A percentile compares a stretch with the other conserved stretches of the same genome.
These are phyloP conservation scores for Neomonachus schauinslandi DNA, from an alignment of 2,113 vertebrate species.

Conservation along the genomic window DNA sequence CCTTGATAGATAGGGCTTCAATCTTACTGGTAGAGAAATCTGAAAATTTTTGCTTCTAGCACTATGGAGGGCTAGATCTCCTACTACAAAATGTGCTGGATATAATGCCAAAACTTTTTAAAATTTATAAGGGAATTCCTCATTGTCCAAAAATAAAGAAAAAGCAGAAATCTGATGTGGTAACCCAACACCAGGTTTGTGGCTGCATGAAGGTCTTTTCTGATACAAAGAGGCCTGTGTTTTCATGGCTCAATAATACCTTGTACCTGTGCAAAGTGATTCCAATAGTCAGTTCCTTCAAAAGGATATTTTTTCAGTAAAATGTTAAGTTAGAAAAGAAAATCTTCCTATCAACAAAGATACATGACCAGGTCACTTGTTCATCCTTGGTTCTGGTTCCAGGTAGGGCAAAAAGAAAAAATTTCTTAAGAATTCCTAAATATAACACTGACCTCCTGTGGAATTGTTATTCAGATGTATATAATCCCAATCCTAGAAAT, in stretches of 20 bases:
- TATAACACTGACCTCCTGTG: neutral
- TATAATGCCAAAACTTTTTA: neutral
- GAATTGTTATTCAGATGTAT: neutral
- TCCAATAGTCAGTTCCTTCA: neutral
- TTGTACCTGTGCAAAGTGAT: neutral
- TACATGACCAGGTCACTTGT: neutral
- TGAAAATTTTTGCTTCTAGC: neutral
- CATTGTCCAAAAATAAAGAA: neutral
- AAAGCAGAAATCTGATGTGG: neutral
- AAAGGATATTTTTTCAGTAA: neutral
- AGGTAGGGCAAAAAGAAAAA: neutral
- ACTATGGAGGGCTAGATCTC: neutral
- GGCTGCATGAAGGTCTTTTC: neutral
- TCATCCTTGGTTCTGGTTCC: neutral
- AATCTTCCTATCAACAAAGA: neutral
- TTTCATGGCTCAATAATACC: neutral
- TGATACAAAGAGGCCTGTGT: neutral
- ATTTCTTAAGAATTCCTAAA: neutral
- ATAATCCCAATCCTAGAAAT: neutral
- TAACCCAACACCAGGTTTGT: neutral
- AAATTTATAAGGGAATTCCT: neutral
- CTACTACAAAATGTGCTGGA: neutral
- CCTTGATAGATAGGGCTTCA: neutral
- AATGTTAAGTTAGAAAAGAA: neutral
- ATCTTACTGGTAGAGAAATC: neutral